Conservation (phyloP, 1,140 invertebrate species). For the Bombus sibiricus region DNA sequence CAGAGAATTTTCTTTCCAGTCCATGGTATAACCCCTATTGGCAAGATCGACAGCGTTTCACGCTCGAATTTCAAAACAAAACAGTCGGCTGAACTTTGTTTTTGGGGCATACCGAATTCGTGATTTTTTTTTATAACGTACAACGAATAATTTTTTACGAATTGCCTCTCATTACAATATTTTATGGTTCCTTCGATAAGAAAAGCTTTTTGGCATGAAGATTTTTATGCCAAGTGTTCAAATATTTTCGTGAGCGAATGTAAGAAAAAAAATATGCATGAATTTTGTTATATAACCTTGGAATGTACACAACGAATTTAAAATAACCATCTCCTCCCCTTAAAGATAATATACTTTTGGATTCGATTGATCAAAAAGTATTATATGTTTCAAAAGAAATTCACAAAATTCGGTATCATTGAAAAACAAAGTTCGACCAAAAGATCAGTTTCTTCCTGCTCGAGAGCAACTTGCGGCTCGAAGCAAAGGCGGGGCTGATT, state of each 20-base stretch:
- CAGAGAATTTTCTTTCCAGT: neutral
- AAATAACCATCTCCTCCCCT: too few relatives aligned
- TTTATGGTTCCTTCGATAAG: too few relatives aligned
- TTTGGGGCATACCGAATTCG: neutral
- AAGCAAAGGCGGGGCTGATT: slow-evolving; percentile 5
- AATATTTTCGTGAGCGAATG: too few relatives aligned
- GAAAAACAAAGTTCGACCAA: neutral
- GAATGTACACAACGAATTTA: too few relatives aligned
- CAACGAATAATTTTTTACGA: too few relatives aligned
- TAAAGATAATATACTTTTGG: too few relatives aligned
- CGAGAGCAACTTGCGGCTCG: too few relatives aligned
- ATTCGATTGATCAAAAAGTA: neutral
- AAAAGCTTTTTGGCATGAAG: too few relatives aligned
- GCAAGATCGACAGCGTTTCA: slow-evolving; percentile 22
- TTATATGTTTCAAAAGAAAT: neutral
- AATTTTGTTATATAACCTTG: too few relatives aligned
- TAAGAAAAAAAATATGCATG: too few relatives aligned
- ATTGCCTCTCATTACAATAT: too few relatives aligned
- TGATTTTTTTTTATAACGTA: neutral
- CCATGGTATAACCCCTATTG: neutral
- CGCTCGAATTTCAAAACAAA: neutral
- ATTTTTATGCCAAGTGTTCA: too few relatives aligned
- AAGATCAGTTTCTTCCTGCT: neutral
- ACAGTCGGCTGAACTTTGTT: neutral
- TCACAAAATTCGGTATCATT: neutral